Percentiles rank a stretch among this genome's conserved stretches.
phyloP scores from a whole-genome alignment of 2,888 invertebrate species.

The Hydriomena furcata region DNA sequence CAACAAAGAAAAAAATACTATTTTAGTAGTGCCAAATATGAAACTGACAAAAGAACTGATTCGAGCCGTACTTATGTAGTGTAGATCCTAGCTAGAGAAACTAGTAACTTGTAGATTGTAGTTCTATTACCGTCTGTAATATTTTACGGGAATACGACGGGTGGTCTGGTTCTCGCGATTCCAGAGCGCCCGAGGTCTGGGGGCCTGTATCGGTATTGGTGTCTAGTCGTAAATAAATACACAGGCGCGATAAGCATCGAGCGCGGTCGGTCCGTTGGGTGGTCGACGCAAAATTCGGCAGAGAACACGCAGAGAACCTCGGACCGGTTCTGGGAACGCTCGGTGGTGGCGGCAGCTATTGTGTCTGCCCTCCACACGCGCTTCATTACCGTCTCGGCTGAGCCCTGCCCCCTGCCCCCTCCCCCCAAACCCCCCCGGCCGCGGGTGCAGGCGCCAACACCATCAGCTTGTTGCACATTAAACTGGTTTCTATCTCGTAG shows the following conservation, averaged over 20 bases:
- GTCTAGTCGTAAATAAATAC: conserved; percentile 78
- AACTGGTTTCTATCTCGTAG: conserved; percentile 25
- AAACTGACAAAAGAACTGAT: not conserved
- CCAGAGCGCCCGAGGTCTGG: conserved; percentile 55
- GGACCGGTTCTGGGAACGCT: conserved; percentile 79
- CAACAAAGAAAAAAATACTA: too few species aligned
- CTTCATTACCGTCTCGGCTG: conserved; percentile 59
- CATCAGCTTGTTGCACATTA: conserved; percentile 46
- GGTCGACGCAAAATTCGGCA: conserved; percentile 81
- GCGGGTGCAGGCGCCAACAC: conserved; percentile 49
- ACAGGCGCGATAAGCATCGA: conserved; percentile 75
- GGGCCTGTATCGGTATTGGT: conserved; percentile 51
- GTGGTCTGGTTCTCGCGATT: conserved; percentile 62
- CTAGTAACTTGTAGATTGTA: conserved; percentile 32
- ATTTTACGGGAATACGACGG: conserved; percentile 50
- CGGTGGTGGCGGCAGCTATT: conserved; percentile 71
- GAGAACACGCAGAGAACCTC: conserved; percentile 66
- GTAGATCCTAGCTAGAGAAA: conserved; percentile 22
- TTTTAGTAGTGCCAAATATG: too few species aligned
- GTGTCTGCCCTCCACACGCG: conserved; percentile 77
- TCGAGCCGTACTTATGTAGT: too few species aligned
- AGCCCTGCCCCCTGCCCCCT: conserved; percentile 39
- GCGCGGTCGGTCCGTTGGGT: conserved; percentile 69
- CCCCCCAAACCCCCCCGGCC: too few species aligned
- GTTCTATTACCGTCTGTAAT: conserved; percentile 44